A percentile compares a stretch with the other conserved stretches of the same genome.
phyloP scores from a whole-genome alignment of 2,797 vertebrate genomes.

The Toxotes lorentzi region DNA sequence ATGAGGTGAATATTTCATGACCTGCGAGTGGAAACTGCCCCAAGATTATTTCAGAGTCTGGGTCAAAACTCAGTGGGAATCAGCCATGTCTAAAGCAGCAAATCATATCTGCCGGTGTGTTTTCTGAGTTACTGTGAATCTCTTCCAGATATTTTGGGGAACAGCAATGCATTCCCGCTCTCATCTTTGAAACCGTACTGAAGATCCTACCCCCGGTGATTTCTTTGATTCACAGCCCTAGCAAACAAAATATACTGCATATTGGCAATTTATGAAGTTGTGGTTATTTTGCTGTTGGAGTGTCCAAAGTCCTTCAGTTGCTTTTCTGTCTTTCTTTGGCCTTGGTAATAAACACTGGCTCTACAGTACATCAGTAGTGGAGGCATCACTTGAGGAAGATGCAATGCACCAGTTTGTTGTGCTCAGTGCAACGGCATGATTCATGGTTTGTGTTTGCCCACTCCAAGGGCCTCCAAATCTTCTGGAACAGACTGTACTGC shows the following conservation, averaged over 20 bases:
- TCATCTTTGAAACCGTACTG: conserved; percentile 22
- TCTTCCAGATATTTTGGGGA: conserved; percentile 25
- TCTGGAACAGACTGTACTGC: conserved; percentile 37
- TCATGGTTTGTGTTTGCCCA: conserved; percentile 50
- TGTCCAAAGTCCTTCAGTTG: conserved; percentile 14
- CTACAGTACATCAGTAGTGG: conserved; percentile 6
- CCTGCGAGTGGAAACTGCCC: conserved; percentile 48
- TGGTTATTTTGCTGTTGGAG: conserved; percentile 32
- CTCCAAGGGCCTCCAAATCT: conserved; percentile 15
- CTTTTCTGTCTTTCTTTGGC: conserved; percentile 20
- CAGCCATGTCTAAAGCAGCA: conserved; percentile 48
- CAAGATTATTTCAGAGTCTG: conserved; percentile 67
- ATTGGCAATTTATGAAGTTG: conserved; percentile 50
- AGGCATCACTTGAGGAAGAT: conserved; percentile 25
- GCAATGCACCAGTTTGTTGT: conserved; percentile 48
- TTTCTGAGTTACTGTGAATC: conserved; percentile 49
- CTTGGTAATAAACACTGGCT: conserved; percentile 18
- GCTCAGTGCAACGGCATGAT: conserved; percentile 47
- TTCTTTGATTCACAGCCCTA: conserved; percentile 16
- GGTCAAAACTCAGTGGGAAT: conserved; percentile 74
- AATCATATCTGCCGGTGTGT: conserved; percentile 38
- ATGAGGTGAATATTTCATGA: conserved; percentile 75
- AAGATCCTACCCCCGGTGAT: conserved; percentile 8
- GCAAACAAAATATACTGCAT: conserved; percentile 53
- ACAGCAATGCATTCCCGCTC: background rate